Conservation (phyloP, 2,113 vertebrate species). For the Corythoichthys haematopterus region DNA sequence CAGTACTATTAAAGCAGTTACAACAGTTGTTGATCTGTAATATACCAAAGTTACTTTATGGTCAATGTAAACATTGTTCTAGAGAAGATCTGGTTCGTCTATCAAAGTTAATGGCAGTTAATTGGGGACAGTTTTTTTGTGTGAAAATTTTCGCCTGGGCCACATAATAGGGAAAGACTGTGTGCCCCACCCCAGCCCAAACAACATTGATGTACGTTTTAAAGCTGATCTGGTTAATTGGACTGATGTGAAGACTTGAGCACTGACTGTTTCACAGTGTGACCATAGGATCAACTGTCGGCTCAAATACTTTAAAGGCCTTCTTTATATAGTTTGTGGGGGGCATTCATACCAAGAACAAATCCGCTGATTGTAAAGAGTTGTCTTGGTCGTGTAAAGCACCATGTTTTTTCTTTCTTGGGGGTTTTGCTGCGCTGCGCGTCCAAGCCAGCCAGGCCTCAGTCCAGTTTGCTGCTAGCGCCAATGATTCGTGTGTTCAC, state of each 20-base stretch:
- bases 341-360: slow-evolving; percentile 57
- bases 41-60: too few relatives aligned
- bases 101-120: too few relatives aligned
- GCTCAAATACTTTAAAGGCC: slow-evolving; percentile 17
- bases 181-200: not conserved
- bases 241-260: slow-evolving; percentile 46
- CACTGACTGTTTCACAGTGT: slow-evolving; percentile 44
- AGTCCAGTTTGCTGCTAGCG: slow-evolving; percentile 63
- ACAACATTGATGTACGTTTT: not conserved
- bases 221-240: slow-evolving; percentile 23
- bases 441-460: slow-evolving; percentile 42
- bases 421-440: slow-evolving; percentile 12
- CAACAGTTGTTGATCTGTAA: too few relatives aligned
- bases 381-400: slow-evolving; percentile 36
- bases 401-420: slow-evolving; percentile 31
- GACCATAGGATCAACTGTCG: slow-evolving; percentile 22
- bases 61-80: too few relatives aligned
- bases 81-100: too few relatives aligned
- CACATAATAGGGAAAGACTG: not conserved
- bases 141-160: too few relatives aligned
- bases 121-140: too few relatives aligned
- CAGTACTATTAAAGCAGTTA: too few relatives aligned
- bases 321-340: slow-evolving; percentile 10
- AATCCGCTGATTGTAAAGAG: slow-evolving; percentile 47
- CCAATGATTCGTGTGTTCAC: slow-evolving; percentile 43